Conservation (phyloP, 2,888 invertebrate genomes). For the Gastracanthus pulcherrimus region DNA sequence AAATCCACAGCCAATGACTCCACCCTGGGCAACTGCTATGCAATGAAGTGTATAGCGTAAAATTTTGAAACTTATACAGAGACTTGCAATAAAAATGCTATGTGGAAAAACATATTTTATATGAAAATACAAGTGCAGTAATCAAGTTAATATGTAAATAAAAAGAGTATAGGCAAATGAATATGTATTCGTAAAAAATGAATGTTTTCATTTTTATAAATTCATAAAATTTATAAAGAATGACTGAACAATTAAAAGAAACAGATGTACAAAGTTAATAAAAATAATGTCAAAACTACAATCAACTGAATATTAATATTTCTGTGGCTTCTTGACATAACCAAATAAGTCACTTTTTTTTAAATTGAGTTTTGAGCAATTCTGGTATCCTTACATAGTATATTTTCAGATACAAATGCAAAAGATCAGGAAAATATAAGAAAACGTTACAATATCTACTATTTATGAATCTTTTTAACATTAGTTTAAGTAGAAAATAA, state of each 20-base stretch:
- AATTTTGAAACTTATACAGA: neutral
- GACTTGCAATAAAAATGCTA: slow-evolving; percentile 1
- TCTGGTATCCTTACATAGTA: too few species aligned
- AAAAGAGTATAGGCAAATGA: neutral
- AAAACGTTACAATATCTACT: too few species aligned
- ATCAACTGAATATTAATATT: neutral
- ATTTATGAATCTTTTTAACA: too few species aligned
- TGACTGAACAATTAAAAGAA: neutral
- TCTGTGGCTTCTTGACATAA: too few species aligned
- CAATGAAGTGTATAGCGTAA: slow-evolving; percentile 66
- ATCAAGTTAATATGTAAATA: slow-evolving; percentile 8
- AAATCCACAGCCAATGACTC: slow-evolving; percentile 99
- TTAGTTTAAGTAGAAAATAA: too few species aligned
- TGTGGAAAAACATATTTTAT: neutral
- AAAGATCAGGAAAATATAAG: too few species aligned
- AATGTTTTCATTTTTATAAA: neutral
- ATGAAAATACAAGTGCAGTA: neutral
- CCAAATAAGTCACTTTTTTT: too few species aligned
- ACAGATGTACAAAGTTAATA: neutral
- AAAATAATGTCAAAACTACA: neutral
- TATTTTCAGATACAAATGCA: too few species aligned
- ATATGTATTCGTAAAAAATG: neutral
- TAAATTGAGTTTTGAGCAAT: too few species aligned
- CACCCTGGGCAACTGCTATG: slow-evolving; percentile 88
- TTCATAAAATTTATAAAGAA: neutral